A percentile compares a stretch with the other conserved stretches of the same genome.
These are phyloP conservation scores for Myrmecobius fasciatus DNA, from an alignment of 2,113 vertebrate species.

Conservation along the genomic window DNA sequence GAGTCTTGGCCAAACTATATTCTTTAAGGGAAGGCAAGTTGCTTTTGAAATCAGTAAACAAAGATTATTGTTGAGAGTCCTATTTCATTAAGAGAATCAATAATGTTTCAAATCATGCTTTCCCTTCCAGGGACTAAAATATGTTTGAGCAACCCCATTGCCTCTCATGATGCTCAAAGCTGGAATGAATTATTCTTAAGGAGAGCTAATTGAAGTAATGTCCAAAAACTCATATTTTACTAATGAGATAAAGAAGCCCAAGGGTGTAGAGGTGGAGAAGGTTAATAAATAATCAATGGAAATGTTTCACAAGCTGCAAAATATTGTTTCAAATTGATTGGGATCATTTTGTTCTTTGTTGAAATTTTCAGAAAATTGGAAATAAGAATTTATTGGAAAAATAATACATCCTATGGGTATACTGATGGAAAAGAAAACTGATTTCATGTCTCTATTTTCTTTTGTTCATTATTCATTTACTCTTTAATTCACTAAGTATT, in stretches of 20 bases:
- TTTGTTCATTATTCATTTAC: not conserved
- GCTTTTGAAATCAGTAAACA: not conserved
- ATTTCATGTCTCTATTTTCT: not conserved
- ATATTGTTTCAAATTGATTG: not conserved
- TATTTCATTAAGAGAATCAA: not conserved
- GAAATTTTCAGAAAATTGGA: not conserved
- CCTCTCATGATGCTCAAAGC: not conserved
- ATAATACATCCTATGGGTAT: not conserved
- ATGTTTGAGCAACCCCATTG: not conserved
- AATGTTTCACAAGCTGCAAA: not conserved
- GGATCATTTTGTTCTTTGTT: not conserved
- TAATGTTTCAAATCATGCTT: not conserved
- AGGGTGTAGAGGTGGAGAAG: not conserved
- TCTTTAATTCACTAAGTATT: not conserved
- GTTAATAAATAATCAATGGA: not conserved
- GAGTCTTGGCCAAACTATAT: not conserved
- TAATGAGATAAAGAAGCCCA: not conserved
- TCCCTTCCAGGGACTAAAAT: not conserved
- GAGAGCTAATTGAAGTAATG: not conserved
- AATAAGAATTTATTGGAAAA: not conserved
- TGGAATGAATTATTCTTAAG: not conserved
- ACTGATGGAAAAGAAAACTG: not conserved
- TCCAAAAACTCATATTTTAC: not conserved
- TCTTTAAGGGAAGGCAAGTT: not conserved
- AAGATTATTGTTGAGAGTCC: not conserved